Conservation (phyloP, 1,140 invertebrate genomes). For the Mercenaria mercenaria region DNA sequence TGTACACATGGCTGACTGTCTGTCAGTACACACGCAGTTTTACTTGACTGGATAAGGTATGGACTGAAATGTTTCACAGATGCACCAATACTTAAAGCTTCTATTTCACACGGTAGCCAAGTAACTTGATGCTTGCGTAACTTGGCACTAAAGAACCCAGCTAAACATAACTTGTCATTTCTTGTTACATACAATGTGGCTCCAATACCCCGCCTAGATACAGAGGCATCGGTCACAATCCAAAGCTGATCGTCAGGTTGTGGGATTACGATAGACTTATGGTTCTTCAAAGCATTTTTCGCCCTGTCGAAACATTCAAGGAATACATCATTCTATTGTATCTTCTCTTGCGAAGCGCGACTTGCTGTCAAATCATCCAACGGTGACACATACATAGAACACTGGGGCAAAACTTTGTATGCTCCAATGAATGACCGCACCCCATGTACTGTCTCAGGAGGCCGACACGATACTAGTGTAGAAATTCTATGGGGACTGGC, state of each 20-base stretch:
- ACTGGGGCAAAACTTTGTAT: constrained; percentile 63
- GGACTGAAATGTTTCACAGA: constrained; percentile 30
- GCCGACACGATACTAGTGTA: constrained; percentile 32
- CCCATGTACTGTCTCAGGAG: constrained; percentile 52
- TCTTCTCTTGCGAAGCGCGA: constrained; percentile 19
- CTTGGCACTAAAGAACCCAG: constrained; percentile 23
- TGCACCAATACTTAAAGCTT: not conserved
- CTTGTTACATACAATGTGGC: constrained; percentile 11
- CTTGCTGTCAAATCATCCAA: constrained; percentile 43
- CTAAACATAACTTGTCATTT: not conserved
- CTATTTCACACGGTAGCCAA: constrained; percentile 10
- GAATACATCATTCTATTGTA: constrained; percentile 28
- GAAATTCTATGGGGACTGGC: constrained; percentile 67
- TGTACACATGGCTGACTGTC: constrained; percentile 66
- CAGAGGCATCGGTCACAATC: constrained; percentile 27
- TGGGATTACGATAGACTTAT: not conserved
- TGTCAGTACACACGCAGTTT: constrained; percentile 20
- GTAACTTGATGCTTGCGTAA: constrained; percentile 18
- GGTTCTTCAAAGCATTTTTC: not conserved
- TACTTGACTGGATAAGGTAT: constrained; percentile 36
- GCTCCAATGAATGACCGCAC: constrained; percentile 68
- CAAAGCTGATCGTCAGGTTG: not conserved
- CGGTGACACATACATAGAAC: not conserved
- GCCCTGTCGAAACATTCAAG: constrained; percentile 22
- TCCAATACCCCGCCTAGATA: not conserved